These are phyloP conservation scores for Hypsibius dujardini DNA, from an alignment of 1,140 invertebrate genomes.

Conservation along the genomic window DNA sequence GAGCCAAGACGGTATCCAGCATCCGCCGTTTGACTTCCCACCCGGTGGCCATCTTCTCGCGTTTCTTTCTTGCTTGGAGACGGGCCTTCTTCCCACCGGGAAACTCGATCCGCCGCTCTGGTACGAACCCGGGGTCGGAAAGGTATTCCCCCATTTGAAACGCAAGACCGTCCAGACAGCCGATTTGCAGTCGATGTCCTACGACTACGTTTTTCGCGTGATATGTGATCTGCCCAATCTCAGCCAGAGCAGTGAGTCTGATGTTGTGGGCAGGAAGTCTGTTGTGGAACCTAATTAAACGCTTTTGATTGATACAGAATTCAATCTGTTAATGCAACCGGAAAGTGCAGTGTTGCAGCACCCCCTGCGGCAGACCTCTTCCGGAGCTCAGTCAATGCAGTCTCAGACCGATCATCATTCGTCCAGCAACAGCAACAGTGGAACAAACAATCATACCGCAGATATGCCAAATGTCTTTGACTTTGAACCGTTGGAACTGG, in stretches of 20 bases:
- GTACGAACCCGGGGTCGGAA: slow-evolving; percentile 48
- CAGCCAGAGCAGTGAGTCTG: neutral
- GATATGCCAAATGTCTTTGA: neutral
- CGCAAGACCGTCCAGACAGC: slow-evolving; percentile 33
- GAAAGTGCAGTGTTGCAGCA: neutral
- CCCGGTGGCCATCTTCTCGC: slow-evolving; percentile 70
- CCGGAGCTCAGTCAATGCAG: slow-evolving; percentile 1
- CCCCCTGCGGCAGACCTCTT: neutral
- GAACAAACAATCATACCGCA: neutral
- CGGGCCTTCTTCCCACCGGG: slow-evolving; percentile 64
- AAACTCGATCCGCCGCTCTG: slow-evolving; percentile 78
- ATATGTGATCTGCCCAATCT: slow-evolving; percentile 31
- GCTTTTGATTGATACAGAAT: neutral
- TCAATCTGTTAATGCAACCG: slow-evolving; percentile 1
- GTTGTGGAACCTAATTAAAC: neutral
- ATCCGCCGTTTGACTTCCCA: slow-evolving; percentile 77
- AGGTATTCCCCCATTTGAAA: slow-evolving; percentile 51
- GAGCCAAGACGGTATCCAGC: slow-evolving; percentile 78
- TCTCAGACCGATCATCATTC: neutral
- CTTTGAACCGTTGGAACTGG: slow-evolving; percentile 3
- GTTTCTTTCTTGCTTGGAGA: slow-evolving; percentile 77
- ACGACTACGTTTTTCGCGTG: slow-evolving; percentile 78
- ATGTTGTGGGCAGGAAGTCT: neutral
- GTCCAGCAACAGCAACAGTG: slow-evolving; percentile 3
- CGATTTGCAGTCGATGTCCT: neutral